Percentiles rank a stretch among this genome's conserved stretches.
These are phyloP conservation scores for Carabus problematicus DNA, from an alignment of 2,888 invertebrate species.

Conservation along the genomic window DNA sequence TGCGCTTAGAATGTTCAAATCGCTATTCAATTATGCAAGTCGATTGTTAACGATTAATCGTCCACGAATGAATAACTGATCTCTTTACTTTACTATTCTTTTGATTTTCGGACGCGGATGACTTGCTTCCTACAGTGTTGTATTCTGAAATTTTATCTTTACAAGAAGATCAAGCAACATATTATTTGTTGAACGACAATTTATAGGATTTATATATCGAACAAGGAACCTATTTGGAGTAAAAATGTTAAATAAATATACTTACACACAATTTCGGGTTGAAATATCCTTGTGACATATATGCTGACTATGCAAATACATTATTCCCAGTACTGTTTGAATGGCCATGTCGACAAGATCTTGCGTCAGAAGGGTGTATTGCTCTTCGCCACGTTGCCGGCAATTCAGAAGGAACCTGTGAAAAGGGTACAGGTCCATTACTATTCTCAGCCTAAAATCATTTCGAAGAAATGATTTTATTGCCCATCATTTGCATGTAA, in stretches of 20 bases:
- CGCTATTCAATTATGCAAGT: conserved; percentile 3
- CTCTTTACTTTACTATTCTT: neutral
- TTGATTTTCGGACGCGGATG: neutral
- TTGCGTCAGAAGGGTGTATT: conserved; percentile 63
- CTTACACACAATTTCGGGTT: conserved; percentile 95
- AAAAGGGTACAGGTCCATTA: conserved; percentile 7
- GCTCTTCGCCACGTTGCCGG: conserved; percentile 55
- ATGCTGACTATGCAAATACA: conserved; percentile 90
- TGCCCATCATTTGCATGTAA: neutral
- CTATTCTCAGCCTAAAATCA: neutral
- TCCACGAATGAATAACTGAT: conserved; percentile 5
- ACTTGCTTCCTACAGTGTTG: neutral
- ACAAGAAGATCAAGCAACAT: neutral
- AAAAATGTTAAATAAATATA: conserved; percentile 50
- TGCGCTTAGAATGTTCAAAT: neutral
- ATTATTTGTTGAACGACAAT: no score
- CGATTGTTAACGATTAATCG: conserved; percentile 9
- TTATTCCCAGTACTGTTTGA: conserved; percentile 87
- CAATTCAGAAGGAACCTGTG: conserved; percentile 58
- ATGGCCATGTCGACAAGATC: conserved; percentile 77
- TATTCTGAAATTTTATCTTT: neutral
- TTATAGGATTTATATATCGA: no score
- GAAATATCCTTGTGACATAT: conserved; percentile 94
- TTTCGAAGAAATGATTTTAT: neutral
- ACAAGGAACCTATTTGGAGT: no score